Conservation (phyloP, 1,140 invertebrate species). For the Hypothenemus hampei region DNA sequence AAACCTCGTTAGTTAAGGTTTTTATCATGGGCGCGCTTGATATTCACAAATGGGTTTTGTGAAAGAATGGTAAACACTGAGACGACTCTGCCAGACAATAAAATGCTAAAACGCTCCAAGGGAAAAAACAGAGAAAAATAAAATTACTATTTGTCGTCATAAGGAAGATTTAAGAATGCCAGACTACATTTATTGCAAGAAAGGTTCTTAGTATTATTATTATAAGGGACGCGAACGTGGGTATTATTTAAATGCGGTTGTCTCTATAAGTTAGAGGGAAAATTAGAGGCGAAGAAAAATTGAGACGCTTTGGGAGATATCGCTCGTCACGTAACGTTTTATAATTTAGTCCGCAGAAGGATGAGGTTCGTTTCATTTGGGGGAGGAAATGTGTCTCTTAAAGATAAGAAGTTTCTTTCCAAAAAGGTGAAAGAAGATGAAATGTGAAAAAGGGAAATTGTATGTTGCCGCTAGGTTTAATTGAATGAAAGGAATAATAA, state of each 20-base stretch:
- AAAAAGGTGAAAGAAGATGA: constrained; percentile 7
- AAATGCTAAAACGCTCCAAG: too few relatives aligned
- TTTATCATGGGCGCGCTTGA: too few relatives aligned
- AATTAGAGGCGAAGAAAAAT: constrained; percentile 23
- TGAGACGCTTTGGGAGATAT: constrained; percentile 9
- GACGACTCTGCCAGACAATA: too few relatives aligned
- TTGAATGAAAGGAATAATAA: too few relatives aligned
- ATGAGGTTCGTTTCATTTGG: constrained; percentile 9
- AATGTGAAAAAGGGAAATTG: too few relatives aligned
- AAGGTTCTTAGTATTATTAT: not conserved
- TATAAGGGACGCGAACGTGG: constrained; percentile 16
- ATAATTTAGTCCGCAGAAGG: constrained; percentile 5
- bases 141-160: constrained; percentile 14
- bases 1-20: constrained; percentile 16
- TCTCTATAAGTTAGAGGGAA: constrained; percentile 22
- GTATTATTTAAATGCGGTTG: constrained; percentile 25
- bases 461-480: too few relatives aligned
- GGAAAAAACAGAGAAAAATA: constrained; percentile 1
- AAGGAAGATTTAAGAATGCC: constrained; percentile 19
- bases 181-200: constrained; percentile 19
- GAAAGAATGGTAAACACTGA: too few relatives aligned
- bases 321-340: constrained; percentile 14
- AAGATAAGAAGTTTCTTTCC: constrained; percentile 10
- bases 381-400: constrained; percentile 11
- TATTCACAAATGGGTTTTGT: too few relatives aligned